Base-by-base conservation (phyloP, 2,113 vertebrate genomes). In the Campylomormyrus numenius region DNA sequence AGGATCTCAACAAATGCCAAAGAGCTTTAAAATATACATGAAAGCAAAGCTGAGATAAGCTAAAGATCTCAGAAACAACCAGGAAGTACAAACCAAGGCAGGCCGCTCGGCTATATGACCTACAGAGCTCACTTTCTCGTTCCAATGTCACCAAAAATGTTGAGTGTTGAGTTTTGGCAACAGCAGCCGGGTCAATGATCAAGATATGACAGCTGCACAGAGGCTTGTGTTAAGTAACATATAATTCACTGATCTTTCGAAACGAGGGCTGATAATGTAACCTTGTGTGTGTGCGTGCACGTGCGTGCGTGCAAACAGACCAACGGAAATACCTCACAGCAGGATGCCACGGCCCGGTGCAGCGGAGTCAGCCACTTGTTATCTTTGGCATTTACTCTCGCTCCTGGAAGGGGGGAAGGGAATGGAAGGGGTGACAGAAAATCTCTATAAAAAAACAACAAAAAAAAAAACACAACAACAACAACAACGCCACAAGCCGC, bases 321-420 rank as follows among this genome's bases (percentile, higher is more conserved):
- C 42, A 5, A 2, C 45, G 9, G 85, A 52, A 90, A 86, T 97
- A 99, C 98, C 97, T 99, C 98, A 94, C 98, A 99, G 95, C 98
- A 98, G 93, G 98, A 99, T 90, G 98, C 98, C 95, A 99, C 98
- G 90, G 98, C 98, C 94, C 98, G 97, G 94, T 99, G 98, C 94
- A 99, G 97, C 95, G 98, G 98, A 95, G 98, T 99, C 94, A 99
- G 97, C 98, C 98, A 99, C 96, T 99, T 99, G 97, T 97, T 99
- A 96, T 99, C 98, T 98, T 99, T 99, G 98, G 98, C 98, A 97
- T 99, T 99, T 96, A 99, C 98, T 97, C 98, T 97, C 95, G 97
- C 98, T 96, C 98, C 98, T 99, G 96, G 31, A 74, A 85, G 10
- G 62, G 70, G 35, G 87, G 49, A 27, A 52, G 35, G 31, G 58